phyloP scores from a whole-genome alignment of 1,140 invertebrate genomes.

The Pseudomyrmex cubaensis region DNA sequence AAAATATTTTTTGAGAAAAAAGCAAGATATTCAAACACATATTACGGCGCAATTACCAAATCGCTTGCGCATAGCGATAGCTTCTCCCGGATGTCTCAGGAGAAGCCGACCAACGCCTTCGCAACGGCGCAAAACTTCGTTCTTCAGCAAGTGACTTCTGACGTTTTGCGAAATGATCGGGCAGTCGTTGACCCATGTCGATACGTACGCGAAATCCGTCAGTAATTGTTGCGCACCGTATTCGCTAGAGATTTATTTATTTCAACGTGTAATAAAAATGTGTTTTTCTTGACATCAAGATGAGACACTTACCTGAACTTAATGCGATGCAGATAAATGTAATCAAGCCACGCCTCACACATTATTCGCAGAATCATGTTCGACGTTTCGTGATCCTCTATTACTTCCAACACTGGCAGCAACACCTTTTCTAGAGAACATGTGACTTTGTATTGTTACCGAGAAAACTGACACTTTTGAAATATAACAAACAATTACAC shows the following conservation, averaged over 20 bases:
- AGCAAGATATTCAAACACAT: background rate
- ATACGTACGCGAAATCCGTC: constrained; percentile 91
- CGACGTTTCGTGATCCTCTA: constrained; percentile 89
- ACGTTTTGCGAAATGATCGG: constrained; percentile 86
- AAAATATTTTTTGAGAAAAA: constrained; percentile 1
- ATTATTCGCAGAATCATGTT: constrained; percentile 92
- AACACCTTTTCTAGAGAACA: constrained; percentile 89
- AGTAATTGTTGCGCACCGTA: constrained; percentile 89
- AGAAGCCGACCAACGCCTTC: constrained; percentile 92
- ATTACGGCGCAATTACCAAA: constrained; percentile 51
- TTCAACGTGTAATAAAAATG: too few relatives aligned
- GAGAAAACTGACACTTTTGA: too few relatives aligned
- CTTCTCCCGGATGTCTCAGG: constrained; percentile 90
- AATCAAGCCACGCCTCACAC: constrained; percentile 94
- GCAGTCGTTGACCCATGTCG: constrained; percentile 89
- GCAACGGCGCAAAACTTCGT: constrained; percentile 91
- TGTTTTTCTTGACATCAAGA: background rate
- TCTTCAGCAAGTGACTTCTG: constrained; percentile 89
- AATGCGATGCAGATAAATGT: constrained; percentile 92
- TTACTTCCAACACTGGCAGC: constrained; percentile 90
- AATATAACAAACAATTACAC: background rate
- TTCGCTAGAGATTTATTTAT: constrained; percentile 83
- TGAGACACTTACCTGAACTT: constrained; percentile 88
- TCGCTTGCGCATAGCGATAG: constrained; percentile 88
- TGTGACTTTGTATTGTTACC: background rate